Evolutionary conservation across 64 coral and sea anemone genomes (phyloP), one percentile per base, ranked within the genome.

Genomic region (Hydrozoanthus tunicans): DNA sequence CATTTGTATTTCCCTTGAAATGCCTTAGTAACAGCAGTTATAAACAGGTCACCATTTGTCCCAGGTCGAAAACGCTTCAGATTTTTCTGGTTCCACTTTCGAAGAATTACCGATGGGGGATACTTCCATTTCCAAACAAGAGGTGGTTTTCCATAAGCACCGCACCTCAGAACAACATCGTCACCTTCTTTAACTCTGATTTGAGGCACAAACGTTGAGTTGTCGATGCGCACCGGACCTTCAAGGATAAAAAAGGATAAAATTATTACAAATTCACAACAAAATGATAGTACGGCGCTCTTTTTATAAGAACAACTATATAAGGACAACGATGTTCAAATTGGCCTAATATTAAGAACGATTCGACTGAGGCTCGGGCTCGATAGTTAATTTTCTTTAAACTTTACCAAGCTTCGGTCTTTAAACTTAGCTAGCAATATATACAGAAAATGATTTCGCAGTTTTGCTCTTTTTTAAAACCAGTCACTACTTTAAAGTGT

Each of bases 1-100:
- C 84, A 88, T 51, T 59, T 88, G 69, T 88, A 88, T 60, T 75
- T 88, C 6, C 84, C 84, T 88, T 88, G 84, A 75, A 88, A 88
- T 32, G 70, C 68, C 70, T 88, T 88, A 54, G 73, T 88, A 24
- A 56, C 84, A 74, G 84, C 73, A 7, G 23, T 88, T 60, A 88
- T 88, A 24, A 61, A 15, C 3, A 88, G 68, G 7, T 72, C 68
- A 14, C 84, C 84, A 51, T 57, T 57, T 25, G 20, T 74, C 8
- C 84, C 84, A 23, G 55, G 84, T 17, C 70, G 70, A 52, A 75
- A 60, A 59, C 57, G 23, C 24, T 73, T 88, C 14, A 88, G 84
- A 3, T 60, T 74, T 58, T 72, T 58, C 6, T 32, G 58, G 6
- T 59, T 59, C 5, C 68, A 56, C 27, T 7, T 67, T 75, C 84